These are phyloP conservation scores for Henicopernis longicauda DNA, from an alignment of 2,113 vertebrate genomes.

Conservation along the genomic window DNA sequence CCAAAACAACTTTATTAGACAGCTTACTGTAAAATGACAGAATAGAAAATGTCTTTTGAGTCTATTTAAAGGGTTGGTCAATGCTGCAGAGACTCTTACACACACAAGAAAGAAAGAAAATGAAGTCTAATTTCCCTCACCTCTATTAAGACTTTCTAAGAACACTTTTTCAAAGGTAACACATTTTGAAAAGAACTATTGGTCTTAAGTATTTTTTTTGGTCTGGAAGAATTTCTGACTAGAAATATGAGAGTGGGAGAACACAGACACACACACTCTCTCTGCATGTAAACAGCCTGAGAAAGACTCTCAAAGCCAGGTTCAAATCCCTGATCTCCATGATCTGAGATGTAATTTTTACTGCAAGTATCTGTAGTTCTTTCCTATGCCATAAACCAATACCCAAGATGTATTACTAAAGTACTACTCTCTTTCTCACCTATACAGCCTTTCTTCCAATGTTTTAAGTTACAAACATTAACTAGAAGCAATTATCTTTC, in stretches of 20 bases:
- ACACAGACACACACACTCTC: background rate
- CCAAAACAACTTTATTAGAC: background rate
- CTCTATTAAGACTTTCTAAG: background rate
- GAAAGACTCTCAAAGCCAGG: background rate
- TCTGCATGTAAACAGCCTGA: background rate
- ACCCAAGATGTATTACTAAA: background rate
- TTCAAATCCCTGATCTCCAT: background rate
- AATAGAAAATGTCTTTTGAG: background rate
- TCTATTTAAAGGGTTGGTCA: background rate
- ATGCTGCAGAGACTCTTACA: background rate
- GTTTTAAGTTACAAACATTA: background rate
- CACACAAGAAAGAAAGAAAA: background rate
- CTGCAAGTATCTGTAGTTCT: background rate
- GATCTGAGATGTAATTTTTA: background rate
- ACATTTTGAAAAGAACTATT: background rate
- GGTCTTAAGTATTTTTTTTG: background rate
- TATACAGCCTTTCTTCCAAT: background rate
- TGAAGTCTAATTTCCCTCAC: background rate
- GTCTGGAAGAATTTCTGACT: background rate
- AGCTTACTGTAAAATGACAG: background rate
- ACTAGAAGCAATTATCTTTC: background rate
- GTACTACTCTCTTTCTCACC: background rate
- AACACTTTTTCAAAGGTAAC: background rate
- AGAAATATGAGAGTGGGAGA: background rate
- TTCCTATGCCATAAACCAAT: background rate